Base-by-base conservation (phyloP, 2,797 vertebrate genomes). In the Takifugu ocellatus region DNA sequence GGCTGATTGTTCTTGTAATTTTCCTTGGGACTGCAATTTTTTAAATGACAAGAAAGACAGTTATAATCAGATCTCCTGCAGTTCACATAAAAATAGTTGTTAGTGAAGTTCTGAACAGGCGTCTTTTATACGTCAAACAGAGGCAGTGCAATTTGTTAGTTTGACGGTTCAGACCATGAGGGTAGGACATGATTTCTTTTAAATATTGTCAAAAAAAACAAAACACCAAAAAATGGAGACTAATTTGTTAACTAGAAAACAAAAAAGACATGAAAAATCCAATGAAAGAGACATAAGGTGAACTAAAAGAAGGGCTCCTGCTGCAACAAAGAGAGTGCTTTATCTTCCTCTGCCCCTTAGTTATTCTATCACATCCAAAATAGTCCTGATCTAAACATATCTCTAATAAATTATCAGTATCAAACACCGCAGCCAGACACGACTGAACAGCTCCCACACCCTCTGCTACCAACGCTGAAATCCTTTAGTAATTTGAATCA, bases 401-500 rank as follows among this genome's bases (percentile, higher is more conserved):
- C 33, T 66, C 39, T 61, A 63, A 70, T 51, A 68, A 73, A 62
- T 15, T 25, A 69, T 43, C 57, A 31, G 42, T 45, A 45, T 67
- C 39, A 27, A 54, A 5, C 12, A 9, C 54, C 47, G 60, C 46
- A 21, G 59, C 5, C 17, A 69, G 36, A 63, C 29, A 49, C 27
- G 4, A 17, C 59, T 2, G 10, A 44, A 42, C n/a, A 39, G 52
- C 63, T 44, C 67, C 53, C 45, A 67, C 59, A 51, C 56, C 65
- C 61, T 70, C 54, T 56, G 12, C 55, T 47, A 25, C 12, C 3
- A 62, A 50, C 46, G 43, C 68, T 66, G 59, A 77, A 81, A 83
- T 78, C 47, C 62, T 61, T 68, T 15, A 56, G 67, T 77, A 77
- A 77, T 73, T 72, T 75, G 57, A 39, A 59, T 72, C 62, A 67